Evolutionary conservation across 2,113 vertebrate species (phyloP).

Genomic region (Panurus biarmicus): DNA sequence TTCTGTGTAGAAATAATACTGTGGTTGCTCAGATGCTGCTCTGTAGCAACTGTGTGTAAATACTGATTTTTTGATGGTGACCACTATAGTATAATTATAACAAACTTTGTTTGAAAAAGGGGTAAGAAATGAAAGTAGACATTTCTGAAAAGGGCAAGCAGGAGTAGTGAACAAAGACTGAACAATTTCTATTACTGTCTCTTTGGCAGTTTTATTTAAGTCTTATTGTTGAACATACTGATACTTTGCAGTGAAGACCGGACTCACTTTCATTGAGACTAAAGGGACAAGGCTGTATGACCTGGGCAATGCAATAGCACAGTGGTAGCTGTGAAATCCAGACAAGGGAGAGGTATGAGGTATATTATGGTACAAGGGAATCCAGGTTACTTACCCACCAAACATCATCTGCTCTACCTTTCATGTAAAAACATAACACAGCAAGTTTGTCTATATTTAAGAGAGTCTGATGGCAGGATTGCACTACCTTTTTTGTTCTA

Average conservation of each 20-base stretch:
- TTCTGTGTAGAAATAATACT: neutral
- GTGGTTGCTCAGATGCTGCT: neutral
- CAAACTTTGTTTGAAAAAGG: neutral
- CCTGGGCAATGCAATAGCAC: neutral
- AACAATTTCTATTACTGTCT: neutral
- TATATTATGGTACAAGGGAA: neutral
- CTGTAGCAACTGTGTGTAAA: neutral
- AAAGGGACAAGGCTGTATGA: neutral
- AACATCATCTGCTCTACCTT: neutral
- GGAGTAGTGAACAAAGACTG: neutral
- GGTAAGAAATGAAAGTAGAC: neutral
- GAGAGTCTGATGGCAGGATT: neutral
- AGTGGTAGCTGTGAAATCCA: neutral
- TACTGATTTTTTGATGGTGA: neutral
- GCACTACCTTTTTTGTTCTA: neutral
- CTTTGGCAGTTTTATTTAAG: neutral
- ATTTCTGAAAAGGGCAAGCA: neutral
- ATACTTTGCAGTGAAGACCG: neutral
- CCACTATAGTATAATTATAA: neutral
- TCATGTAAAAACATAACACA: neutral
- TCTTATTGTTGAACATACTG: neutral
- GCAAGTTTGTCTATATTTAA: neutral
- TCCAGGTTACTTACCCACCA: neutral
- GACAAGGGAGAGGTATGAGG: neutral
- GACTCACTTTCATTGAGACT: neutral